Conservation (phyloP, 2,797 vertebrate genomes). For the Falco naumanni region DNA sequence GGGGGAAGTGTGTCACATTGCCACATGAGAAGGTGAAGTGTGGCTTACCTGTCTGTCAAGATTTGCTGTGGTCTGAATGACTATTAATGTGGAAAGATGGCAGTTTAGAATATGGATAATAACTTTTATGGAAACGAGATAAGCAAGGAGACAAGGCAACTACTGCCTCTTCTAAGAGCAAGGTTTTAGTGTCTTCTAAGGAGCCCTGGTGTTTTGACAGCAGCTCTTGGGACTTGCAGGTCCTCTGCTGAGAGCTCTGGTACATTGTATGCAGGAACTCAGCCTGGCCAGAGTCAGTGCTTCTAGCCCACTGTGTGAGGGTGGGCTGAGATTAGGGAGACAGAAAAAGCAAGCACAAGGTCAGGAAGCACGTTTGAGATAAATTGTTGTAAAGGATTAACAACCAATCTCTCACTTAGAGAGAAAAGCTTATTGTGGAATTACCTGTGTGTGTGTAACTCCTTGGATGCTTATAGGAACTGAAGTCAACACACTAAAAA, state of each 20-base stretch:
- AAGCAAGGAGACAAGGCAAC: background rate
- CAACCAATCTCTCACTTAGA: background rate
- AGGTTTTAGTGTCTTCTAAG: background rate
- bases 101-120: background rate
- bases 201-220: background rate
- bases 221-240: background rate
- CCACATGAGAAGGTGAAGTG: background rate
- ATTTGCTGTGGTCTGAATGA: background rate
- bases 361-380: background rate
- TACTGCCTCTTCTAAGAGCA: background rate
- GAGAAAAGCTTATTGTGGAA: background rate
- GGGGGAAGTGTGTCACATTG: background rate
- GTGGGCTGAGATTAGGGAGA: background rate
- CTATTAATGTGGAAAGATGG: background rate
- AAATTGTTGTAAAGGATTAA: background rate
- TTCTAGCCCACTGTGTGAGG: background rate
- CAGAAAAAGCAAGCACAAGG: background rate
- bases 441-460: background rate
- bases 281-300: background rate
- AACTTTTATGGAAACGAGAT: background rate
- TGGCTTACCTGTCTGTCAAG: background rate
- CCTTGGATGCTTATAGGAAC: background rate
- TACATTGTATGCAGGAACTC: background rate
- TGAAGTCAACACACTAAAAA: background rate
- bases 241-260: background rate